These are phyloP conservation scores for Dryadula phaetusa DNA, from an alignment of 2,888 invertebrate genomes.

Conservation along the genomic window DNA sequence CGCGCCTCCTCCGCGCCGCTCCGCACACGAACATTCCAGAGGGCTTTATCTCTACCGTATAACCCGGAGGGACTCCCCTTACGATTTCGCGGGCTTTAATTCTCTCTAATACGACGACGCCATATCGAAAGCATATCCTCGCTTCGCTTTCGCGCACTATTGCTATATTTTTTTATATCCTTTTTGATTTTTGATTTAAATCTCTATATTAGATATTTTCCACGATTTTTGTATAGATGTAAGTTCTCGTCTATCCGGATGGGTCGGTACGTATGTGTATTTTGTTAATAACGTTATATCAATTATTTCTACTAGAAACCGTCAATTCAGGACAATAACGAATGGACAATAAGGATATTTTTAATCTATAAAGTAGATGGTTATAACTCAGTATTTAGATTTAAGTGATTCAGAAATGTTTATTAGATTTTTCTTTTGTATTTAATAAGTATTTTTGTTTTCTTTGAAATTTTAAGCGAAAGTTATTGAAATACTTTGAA, in stretches of 20 bases:
- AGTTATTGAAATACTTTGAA: slow-evolving; percentile 20
- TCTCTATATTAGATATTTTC: slow-evolving; percentile 66
- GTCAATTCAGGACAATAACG: slow-evolving; percentile 72
- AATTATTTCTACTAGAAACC: slow-evolving; percentile 64
- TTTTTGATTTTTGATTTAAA: slow-evolving; percentile 53
- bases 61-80: slow-evolving; percentile 52
- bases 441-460: slow-evolving; percentile 3
- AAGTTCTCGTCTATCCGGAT: slow-evolving; percentile 58
- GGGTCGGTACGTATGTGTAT: not conserved
- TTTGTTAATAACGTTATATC: slow-evolving; percentile 57
- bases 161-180: slow-evolving; percentile 71
- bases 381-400: slow-evolving; percentile 38
- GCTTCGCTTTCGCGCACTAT: slow-evolving; percentile 62
- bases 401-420: slow-evolving; percentile 32
- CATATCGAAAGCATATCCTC: slow-evolving; percentile 81
- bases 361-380: slow-evolving; percentile 36
- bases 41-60: too few species aligned
- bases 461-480: slow-evolving; percentile 12
- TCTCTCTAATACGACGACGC: slow-evolving; percentile 48
- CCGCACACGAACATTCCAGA: slow-evolving; percentile 56
- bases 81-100: slow-evolving; percentile 63
- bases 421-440: slow-evolving; percentile 14
- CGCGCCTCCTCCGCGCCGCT: slow-evolving; percentile 67
- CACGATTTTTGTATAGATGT: slow-evolving; percentile 73
- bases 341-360: slow-evolving; percentile 63